These are phyloP conservation scores for Hydrozoanthus tunicans DNA, from an alignment of 64 coral and sea anemone genomes.

Conservation along the genomic window DNA sequence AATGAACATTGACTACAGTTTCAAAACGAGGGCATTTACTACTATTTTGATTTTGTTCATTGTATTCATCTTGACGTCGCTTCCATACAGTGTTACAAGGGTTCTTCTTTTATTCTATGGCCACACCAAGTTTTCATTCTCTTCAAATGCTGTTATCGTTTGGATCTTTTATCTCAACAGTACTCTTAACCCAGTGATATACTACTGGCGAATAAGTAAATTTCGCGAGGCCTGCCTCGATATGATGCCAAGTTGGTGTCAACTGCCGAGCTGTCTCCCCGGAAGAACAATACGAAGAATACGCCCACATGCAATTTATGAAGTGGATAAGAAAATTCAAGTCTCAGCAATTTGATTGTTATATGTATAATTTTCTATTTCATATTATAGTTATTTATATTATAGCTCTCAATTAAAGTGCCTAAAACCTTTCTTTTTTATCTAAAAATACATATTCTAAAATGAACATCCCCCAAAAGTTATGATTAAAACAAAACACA, in stretches of 20 bases:
- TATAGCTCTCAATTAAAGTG: background rate
- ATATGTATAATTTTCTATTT: background rate
- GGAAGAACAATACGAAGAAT: constrained; percentile 86
- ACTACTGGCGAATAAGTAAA: constrained; percentile 91
- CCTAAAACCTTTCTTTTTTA: too few species aligned
- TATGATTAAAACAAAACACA: too few species aligned
- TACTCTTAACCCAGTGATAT: constrained; percentile 92
- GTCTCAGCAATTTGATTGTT: constrained; percentile 67
- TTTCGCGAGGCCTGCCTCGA: constrained; percentile 95
- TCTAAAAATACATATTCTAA: too few species aligned
- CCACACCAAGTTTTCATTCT: constrained; percentile 30
- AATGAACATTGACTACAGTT: constrained; percentile 98
- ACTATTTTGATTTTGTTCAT: constrained; percentile 95
- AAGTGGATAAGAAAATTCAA: constrained; percentile 82
- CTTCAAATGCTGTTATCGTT: constrained; percentile 54
- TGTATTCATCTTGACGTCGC: constrained; percentile 72
- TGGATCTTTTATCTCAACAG: constrained; percentile 90
- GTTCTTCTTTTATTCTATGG: constrained; percentile 66
- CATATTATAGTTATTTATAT: background rate
- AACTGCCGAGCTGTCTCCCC: constrained; percentile 80
- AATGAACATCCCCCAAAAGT: too few species aligned
- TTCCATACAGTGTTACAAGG: constrained; percentile 69
- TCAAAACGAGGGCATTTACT: constrained; percentile 96
- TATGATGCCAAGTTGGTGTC: constrained; percentile 96
- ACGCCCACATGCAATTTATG: constrained; percentile 87